A percentile compares a stretch with the other conserved stretches of the same genome.
Evolutionary conservation across 2,797 vertebrate genomes (phyloP).

Genomic region (Cyclopterus lumpus): DNA sequence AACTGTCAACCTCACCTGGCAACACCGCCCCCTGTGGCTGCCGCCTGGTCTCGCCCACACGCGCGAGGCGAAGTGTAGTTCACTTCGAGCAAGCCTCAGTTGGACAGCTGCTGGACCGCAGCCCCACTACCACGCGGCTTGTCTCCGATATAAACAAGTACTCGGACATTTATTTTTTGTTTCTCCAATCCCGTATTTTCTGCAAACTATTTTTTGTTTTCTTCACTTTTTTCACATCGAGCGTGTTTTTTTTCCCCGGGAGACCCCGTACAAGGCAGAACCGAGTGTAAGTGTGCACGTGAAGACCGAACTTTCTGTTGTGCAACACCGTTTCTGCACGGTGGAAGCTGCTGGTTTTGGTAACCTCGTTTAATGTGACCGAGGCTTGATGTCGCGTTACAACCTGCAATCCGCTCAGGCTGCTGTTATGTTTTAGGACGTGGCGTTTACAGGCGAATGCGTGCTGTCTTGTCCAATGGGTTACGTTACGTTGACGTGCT

Average conservation of each 20-base stretch:
- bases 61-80: not conserved
- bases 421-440: not conserved
- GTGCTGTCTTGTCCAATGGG: fast-evolving
- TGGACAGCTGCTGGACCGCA: not conserved
- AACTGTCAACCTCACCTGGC: not conserved
- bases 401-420: not conserved
- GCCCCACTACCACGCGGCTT: not conserved
- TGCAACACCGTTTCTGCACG: not conserved
- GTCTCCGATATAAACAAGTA: not conserved
- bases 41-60: not conserved
- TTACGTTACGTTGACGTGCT: not conserved
- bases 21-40: not conserved
- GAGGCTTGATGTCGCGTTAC: not conserved
- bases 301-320: not conserved
- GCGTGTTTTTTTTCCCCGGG: not conserved
- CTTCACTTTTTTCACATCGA: not conserved
- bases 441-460: not conserved
- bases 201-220: not conserved
- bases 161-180: conserved; percentile 7
- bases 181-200: fast-evolving
- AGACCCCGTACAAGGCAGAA: not conserved
- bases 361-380: not conserved
- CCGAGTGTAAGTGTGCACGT: conserved; percentile 27
- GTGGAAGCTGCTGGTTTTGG: not conserved
- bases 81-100: not conserved